phyloP scores from a whole-genome alignment of 2,888 invertebrate genomes.

The Caenorhabditis macrosperma region DNA sequence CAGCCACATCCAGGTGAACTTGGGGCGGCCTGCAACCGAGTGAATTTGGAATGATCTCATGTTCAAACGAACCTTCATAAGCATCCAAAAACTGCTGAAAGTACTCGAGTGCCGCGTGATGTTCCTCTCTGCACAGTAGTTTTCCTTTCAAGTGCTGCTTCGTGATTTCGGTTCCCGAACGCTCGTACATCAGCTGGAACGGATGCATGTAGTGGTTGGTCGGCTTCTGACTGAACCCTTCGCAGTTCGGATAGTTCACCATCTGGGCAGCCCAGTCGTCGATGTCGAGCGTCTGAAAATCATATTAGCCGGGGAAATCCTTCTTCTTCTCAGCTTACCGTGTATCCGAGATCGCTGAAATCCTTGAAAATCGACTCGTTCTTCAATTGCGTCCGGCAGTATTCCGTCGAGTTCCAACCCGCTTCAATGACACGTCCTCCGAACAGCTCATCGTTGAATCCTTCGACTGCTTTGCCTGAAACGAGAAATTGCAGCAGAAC shows the following conservation, averaged over 20 bases:
- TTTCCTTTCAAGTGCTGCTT: constrained; percentile 23
- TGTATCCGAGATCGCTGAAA: constrained; percentile 39
- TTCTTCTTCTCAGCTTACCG: constrained; percentile 22
- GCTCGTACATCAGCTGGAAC: constrained; percentile 6
- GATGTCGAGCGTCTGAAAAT: constrained; percentile 52
- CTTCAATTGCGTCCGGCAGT: constrained; percentile 30
- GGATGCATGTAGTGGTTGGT: constrained; percentile 67
- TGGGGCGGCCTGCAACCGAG: constrained; percentile 53
- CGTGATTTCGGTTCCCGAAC: background rate
- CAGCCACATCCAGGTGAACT: constrained; percentile 66
- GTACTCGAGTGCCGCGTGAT: constrained; percentile 56
- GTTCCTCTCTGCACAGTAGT: constrained; percentile 39
- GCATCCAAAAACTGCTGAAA: constrained; percentile 58
- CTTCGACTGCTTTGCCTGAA: constrained; percentile 51
- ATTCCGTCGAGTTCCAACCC: constrained; percentile 21
- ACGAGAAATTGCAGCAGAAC: background rate
- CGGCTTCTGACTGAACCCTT: constrained; percentile 62
- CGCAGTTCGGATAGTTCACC: constrained; percentile 66
- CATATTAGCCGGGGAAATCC: background rate
- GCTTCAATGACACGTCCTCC: constrained; percentile 11
- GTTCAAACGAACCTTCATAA: constrained; percentile 50
- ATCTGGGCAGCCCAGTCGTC: constrained; percentile 68
- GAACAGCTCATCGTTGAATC: constrained; percentile 14
- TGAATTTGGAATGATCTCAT: background rate
- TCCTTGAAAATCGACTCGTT: constrained; percentile 54